phyloP scores from a whole-genome alignment of 2,797 vertebrate species.

The Ctenochaetus hawaiiensis region DNA sequence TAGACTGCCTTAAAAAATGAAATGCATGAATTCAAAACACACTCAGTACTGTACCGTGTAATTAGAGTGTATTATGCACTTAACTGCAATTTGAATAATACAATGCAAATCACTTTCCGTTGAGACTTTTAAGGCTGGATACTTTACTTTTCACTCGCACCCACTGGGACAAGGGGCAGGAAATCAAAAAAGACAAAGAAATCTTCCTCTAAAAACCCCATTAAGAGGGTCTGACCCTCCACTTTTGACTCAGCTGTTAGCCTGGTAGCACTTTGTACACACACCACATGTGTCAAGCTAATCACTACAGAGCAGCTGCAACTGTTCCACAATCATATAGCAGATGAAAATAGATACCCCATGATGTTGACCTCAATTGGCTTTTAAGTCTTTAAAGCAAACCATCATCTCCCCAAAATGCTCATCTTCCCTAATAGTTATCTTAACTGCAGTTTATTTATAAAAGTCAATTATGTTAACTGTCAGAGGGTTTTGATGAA shows the following conservation, averaged over 20 bases:
- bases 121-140: slow-evolving; percentile 66
- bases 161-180: slow-evolving; percentile 30
- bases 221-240: slow-evolving; percentile 58
- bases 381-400: slow-evolving; percentile 60
- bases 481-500: slow-evolving; percentile 55
- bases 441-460: slow-evolving; percentile 58
- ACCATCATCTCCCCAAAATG: slow-evolving; percentile 55
- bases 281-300: slow-evolving; percentile 71
- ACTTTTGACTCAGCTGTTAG: slow-evolving; percentile 76
- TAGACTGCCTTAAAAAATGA: slow-evolving; percentile 65
- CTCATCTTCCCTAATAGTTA: slow-evolving; percentile 45
- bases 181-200: slow-evolving; percentile 25
- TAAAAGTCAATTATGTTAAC: slow-evolving; percentile 57
- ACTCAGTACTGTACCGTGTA: slow-evolving; percentile 70
- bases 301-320: slow-evolving; percentile 75
- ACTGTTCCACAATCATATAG: slow-evolving; percentile 56
- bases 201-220: slow-evolving; percentile 50
- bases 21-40: slow-evolving; percentile 77
- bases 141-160: slow-evolving; percentile 63
- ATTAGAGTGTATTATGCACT: slow-evolving; percentile 81
- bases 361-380: slow-evolving; percentile 69
- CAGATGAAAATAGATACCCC: slow-evolving; percentile 62
- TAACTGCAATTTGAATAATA: slow-evolving; percentile 81
- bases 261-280: slow-evolving; percentile 76
- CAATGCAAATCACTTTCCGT: slow-evolving; percentile 75